Evolutionary conservation across 2,888 invertebrate genomes (phyloP).

Genomic region (Nomada fabriciana): DNA sequence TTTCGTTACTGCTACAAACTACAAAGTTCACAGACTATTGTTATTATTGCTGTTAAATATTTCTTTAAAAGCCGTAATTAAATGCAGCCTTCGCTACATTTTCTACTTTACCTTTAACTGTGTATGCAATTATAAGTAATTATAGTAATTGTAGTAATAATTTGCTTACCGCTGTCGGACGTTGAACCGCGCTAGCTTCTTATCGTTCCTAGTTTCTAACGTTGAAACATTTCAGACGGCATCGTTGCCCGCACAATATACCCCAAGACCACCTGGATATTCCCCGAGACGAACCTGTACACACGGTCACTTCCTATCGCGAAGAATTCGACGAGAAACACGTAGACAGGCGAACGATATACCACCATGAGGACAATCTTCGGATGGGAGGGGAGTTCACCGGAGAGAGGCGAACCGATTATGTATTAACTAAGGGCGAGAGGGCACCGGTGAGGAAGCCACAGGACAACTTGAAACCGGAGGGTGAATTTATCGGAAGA

Average conservation of each 20-base stretch:
- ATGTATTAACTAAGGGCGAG: constrained; percentile 84
- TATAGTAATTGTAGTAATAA: too few species aligned
- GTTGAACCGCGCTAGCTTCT: not conserved
- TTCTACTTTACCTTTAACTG: too few species aligned
- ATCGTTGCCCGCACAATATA: constrained; percentile 91
- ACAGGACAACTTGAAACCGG: constrained; percentile 85
- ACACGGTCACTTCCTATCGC: constrained; percentile 86
- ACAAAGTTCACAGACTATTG: too few species aligned
- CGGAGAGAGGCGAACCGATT: constrained; percentile 85
- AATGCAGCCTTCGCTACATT: too few species aligned
- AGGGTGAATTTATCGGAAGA: constrained; percentile 85
- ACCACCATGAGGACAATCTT: constrained; percentile 89
- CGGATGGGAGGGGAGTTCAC: constrained; percentile 89
- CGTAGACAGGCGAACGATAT: constrained; percentile 87
- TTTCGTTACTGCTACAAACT: too few species aligned
- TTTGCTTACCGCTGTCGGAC: too few species aligned
- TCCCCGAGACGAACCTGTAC: constrained; percentile 75
- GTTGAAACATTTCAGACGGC: constrained; percentile 88
- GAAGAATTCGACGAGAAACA: constrained; percentile 89
- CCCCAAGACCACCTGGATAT: constrained; percentile 81
- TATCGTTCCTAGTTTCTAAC: not conserved
- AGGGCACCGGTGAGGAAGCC: constrained; percentile 82
- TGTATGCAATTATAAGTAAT: too few species aligned
- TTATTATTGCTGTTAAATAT: too few species aligned
- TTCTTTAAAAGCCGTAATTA: too few species aligned